Base-by-base conservation (phyloP, 2,888 invertebrate species). In the Halictus quadricinctus region DNA sequence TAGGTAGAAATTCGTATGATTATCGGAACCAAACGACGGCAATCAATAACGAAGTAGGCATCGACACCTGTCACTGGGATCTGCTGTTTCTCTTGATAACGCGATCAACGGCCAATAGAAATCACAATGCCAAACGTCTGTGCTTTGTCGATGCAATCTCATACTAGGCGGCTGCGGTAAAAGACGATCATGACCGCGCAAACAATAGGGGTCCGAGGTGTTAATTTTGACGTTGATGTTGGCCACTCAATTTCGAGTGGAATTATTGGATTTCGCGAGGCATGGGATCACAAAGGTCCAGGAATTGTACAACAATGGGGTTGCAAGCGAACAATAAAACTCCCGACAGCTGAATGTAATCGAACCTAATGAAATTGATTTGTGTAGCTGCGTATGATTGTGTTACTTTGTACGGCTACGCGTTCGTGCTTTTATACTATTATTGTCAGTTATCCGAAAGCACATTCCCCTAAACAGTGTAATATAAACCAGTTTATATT, bases 21-120 rank as follows among this genome's bases (percentile, higher is more conserved):
- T 77, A 86, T 80, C 89, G 81, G 76, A 72, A 69, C 73, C 75
- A 48, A 87, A 75, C 79, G 76, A 73, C 88, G 85, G 76, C 90
- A 80, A 89, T 89, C 89, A 89, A 89, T 89, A 87, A 86, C 82
- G 82, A 85, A 89, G 85, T 82, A 83, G 81, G 75, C 81, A 83
- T 87, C 66, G 79, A 79, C 83, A 81, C 83, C 81, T 87, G 87
- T 84, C 84, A 82, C 85, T 78, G 86, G 80, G 85, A 85, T 81
- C 85, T 81, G 80, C 79, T 78, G 76, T 87, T 88, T 83, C 81
- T 79, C 72, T 76, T 72, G 84, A 88, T 89, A 87, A 88, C 85
- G 81, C 72, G 73, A 79, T 82, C 87, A 90, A 87, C 85, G 36
- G 76, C 80, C 76, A 70, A 82, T 84, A 82, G 81, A 80, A 81